A percentile compares a stretch with the other conserved stretches of the same genome.
Conservation (phyloP, 2,113 vertebrate species). For the Apeltes quadracus region DNA sequence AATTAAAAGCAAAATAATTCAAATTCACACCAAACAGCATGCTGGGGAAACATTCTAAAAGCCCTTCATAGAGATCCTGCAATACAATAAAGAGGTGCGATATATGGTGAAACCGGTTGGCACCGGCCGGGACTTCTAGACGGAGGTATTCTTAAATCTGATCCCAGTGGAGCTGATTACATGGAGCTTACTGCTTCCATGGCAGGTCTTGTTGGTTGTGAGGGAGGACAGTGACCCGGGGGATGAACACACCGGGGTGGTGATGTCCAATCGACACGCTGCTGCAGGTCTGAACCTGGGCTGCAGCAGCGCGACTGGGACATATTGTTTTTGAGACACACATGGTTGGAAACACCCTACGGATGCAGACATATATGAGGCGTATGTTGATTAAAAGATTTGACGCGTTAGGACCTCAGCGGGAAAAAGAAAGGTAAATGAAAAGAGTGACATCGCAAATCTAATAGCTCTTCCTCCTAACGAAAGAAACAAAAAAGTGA, state of each 20-base stretch:
- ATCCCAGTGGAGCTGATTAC: conserved; percentile 61
- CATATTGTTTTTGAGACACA: conserved; percentile 24
- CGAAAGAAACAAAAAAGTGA: neutral
- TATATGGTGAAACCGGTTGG: too few relatives aligned
- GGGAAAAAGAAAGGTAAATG: conserved; percentile 4
- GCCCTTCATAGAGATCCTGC: too few relatives aligned
- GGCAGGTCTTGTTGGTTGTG: conserved; percentile 60
- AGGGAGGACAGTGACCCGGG: conserved; percentile 53
- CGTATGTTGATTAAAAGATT: conserved; percentile 44
- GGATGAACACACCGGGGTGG: conserved; percentile 49
- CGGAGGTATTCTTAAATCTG: conserved; percentile 29
- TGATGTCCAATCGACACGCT: conserved; percentile 47
- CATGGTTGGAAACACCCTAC: neutral
- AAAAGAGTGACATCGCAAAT: conserved; percentile 1
- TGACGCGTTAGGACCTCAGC: conserved; percentile 20
- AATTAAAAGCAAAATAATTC: neutral
- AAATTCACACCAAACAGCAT: too few relatives aligned
- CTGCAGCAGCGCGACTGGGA: conserved; percentile 12
- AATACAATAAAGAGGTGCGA: neutral
- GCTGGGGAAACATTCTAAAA: too few relatives aligned
- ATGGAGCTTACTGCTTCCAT: conserved; percentile 40
- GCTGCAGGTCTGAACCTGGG: conserved; percentile 48
- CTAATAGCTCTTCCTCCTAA: neutral
- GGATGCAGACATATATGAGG: neutral
- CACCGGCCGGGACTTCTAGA: neutral